Conservation (phyloP, 2,113 vertebrate species). For the Eptesicus fuscus region DNA sequence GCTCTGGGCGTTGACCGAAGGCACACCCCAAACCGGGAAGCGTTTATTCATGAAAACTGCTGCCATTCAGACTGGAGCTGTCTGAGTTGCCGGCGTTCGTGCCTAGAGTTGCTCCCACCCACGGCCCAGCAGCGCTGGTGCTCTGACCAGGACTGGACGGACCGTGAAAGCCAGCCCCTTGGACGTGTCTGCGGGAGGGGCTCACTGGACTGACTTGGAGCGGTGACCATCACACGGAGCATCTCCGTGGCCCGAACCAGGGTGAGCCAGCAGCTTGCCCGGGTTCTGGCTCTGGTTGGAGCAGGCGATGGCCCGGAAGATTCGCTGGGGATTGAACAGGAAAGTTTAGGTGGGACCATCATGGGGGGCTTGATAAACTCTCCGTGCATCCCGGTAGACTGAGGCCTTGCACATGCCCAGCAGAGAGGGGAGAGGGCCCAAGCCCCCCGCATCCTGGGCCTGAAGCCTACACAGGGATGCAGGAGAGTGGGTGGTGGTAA, state of each 20-base stretch:
- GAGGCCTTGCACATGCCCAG: too few relatives aligned
- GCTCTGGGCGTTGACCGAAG: not conserved
- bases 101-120: accelerated
- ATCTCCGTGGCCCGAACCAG: not conserved
- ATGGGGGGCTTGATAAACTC: not conserved
- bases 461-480: not conserved
- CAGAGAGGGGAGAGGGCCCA: not conserved
- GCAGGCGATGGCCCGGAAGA: not conserved
- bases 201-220: accelerated
- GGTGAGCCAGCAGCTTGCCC: too few relatives aligned
- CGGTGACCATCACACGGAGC: too few relatives aligned
- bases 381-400: accelerated
- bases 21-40: not conserved
- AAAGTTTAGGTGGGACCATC: not conserved
- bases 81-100: accelerated
- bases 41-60: accelerated
- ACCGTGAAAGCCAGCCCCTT: not conserved
- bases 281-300: too few relatives aligned
- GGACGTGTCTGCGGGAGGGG: accelerated
- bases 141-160: accelerated
- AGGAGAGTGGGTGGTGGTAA: not conserved
- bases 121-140: not conserved
- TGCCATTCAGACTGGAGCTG: not conserved
- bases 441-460: not conserved
- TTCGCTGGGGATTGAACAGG: not conserved